Evolutionary conservation across 2,797 vertebrate species (phyloP), one percentile per base, ranked within the genome.

Genomic region (Apodemus agrarius): DNA sequence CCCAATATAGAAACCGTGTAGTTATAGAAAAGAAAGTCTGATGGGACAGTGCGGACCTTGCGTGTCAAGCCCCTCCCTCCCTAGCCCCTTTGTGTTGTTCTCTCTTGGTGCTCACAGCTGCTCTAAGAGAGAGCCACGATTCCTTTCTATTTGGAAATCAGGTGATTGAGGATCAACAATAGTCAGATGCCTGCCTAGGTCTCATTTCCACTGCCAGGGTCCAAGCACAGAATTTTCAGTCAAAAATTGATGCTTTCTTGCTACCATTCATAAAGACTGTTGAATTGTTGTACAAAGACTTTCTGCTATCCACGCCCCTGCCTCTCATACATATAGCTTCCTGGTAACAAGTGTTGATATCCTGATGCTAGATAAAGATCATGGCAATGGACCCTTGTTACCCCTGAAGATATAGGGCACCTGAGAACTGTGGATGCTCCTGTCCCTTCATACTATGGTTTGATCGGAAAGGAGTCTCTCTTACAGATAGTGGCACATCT

Each of bases 381-480:
- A 99, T 99, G 99, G 98, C 98, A 24, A 99, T 99, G 24, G 99
- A 99, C 97, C 99, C 99, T 98, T 99, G 1, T 99, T 99, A 0
- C 97, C 98, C 8, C 98, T 96, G 63, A 98, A 99, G 98, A 97
- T 88, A 1, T 98, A 98, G 40, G 99, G 99, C 75, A 98, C 3
- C 98, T 98, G 37, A 99, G 99, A 79, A 99, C 98, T 98, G 98
- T 99, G 97, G 99, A 99, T 98, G 40, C 59, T 59, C 9, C 9
- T 1, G 10, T 72, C 99, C 19, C 99, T 79, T 79, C 99, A 52
- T 97, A 97, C 82, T 99, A 99, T 97, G 99, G 95, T 95, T 99
- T 0, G 98, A 99, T 97, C 99, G 99, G 91, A 98, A 90, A 69
- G 96, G 98, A 6, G 40, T 99, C 99, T 99, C 97, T 24, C 4